Conservation (phyloP, 2,888 invertebrate species). For the Caenorhabditis sp. region DNA sequence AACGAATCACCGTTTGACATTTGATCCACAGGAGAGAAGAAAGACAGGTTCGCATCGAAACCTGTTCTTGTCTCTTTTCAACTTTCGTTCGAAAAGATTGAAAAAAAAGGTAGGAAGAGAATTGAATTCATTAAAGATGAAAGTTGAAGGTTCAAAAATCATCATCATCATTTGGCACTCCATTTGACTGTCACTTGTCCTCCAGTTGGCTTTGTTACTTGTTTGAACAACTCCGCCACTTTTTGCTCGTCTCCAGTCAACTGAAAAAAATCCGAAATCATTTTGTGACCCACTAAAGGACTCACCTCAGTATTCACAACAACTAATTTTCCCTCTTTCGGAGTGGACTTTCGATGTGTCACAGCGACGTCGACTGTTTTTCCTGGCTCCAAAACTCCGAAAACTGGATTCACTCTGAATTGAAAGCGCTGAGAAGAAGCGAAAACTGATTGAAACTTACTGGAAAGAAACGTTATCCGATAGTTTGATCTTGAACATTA, state of each 20-base stretch:
- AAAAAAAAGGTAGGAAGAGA: background rate
- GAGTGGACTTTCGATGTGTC: slow-evolving; percentile 29
- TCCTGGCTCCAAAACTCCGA: slow-evolving; percentile 47
- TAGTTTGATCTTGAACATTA: slow-evolving; percentile 52
- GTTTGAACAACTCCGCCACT: slow-evolving; percentile 18
- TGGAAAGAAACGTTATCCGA: slow-evolving; percentile 37
- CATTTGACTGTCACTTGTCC: slow-evolving; percentile 27
- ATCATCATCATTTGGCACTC: slow-evolving; percentile 12
- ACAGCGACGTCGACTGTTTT: slow-evolving; percentile 35
- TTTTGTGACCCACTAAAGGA: background rate
- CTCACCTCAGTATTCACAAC: slow-evolving; percentile 41
- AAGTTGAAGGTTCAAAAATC: slow-evolving; percentile 23
- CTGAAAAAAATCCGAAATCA: slow-evolving; percentile 22
- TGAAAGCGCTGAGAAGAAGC: too few relatives aligned
- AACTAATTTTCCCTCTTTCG: slow-evolving; percentile 47
- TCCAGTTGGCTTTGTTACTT: slow-evolving; percentile 27
- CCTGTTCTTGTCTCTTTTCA: slow-evolving; percentile 30
- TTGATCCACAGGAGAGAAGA: slow-evolving; percentile 32
- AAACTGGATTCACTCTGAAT: slow-evolving; percentile 50
- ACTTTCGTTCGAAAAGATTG: slow-evolving; percentile 26
- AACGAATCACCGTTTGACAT: slow-evolving; percentile 52
- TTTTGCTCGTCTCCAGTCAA: slow-evolving; percentile 41
- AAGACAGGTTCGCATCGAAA: slow-evolving; percentile 45
- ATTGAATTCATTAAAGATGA: background rate
- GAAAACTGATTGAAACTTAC: slow-evolving; percentile 18